Evolutionary conservation across 2,113 vertebrate species (phyloP).

Genomic region (Marmota flaviventris): DNA sequence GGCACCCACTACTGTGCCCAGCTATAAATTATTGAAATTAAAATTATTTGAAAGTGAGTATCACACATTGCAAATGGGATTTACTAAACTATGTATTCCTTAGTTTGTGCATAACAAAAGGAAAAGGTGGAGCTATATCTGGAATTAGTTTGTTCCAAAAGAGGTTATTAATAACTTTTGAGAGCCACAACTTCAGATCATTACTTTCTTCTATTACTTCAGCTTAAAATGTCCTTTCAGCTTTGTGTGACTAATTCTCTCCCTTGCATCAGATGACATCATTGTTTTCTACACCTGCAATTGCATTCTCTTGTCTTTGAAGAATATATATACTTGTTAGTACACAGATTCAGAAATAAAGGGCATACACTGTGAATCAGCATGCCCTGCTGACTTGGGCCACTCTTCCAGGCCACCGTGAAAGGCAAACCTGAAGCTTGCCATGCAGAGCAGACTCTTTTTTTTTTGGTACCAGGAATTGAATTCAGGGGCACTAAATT

Average conservation of each 20-base stretch:
- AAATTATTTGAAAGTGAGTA: neutral
- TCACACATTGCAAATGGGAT: neutral
- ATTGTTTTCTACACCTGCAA: neutral
- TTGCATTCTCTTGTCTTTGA: neutral
- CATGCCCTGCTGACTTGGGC: neutral
- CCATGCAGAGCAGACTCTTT: fast-evolving
- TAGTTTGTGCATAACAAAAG: neutral
- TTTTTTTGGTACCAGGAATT: no score
- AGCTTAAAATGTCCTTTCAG: neutral
- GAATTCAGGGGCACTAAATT: no score
- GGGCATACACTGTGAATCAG: neutral
- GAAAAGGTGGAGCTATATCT: neutral
- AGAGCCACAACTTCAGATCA: neutral
- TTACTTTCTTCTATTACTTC: neutral
- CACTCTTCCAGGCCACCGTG: neutral
- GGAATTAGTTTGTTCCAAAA: neutral
- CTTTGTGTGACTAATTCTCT: neutral
- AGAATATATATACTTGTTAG: neutral
- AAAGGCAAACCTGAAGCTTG: neutral
- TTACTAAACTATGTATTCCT: neutral
- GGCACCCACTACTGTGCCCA: no score
- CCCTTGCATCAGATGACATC: neutral
- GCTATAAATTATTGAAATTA: neutral
- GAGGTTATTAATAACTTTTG: neutral
- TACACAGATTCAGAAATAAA: neutral